Base-by-base conservation (phyloP, 1,140 invertebrate species). In the Cepaea nemoralis region DNA sequence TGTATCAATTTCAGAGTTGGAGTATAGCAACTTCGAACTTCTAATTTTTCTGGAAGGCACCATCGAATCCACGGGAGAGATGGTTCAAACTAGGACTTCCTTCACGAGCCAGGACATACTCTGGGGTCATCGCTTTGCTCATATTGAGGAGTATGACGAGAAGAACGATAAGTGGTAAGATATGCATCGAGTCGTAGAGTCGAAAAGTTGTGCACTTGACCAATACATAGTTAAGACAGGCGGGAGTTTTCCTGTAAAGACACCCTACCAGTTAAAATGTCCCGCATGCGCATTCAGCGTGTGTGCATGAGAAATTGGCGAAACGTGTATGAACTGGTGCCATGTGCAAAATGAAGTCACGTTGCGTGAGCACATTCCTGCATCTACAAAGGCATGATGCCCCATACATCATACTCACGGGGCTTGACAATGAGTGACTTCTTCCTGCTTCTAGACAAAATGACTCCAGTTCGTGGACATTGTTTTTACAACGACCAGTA, bases 21-120 rank as follows among this genome's bases (percentile, higher is more conserved):
- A 96, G 0, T 94, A 95, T 80, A 96, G 98, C 77, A 88, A 95
- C 77, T 99, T 99, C 89, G 98, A 99, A 92, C 95, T 99, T 37
- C 95, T 99, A 2, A 95, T 98, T 3, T 96, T 99, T 22, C 69
- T 91, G 45, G 98, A 99, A 90, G 98, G 98, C 5, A 90, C 89
- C 10, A 89, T 92, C 33, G 91, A 92, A 77, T 83, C 89, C 3
- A 92, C 91, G 2, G 90, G 91, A 5, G 89, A 91, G 83, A 88
- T 91, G 59, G 88, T 88, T 40, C 92, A 93, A 82, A 92, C 92
- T 3, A 85, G 92, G 79, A 93, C 91, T 14, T 92, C 91, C 8
- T 93, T 92, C 84, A 86, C 92, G 16, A 91, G 91, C 0, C 87
- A 88, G n/a, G 92, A 93, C 84, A 92, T 93, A 42, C 84, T 92